Conservation (phyloP, 2,888 invertebrate genomes). For the Minunthozetes semirufus region DNA sequence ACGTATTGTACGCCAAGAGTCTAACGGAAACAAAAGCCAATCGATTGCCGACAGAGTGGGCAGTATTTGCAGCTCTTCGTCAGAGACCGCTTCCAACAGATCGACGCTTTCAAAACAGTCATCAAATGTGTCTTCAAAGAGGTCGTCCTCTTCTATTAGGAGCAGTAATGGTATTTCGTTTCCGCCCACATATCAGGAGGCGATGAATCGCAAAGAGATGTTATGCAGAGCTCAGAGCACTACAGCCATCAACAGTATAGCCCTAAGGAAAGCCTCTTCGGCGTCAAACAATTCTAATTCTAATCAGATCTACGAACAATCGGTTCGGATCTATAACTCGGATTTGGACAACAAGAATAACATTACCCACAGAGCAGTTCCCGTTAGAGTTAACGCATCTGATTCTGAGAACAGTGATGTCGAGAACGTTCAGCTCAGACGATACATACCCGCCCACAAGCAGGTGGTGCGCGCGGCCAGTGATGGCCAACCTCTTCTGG, state of each 20-base stretch:
- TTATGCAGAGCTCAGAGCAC: slow-evolving; percentile 40
- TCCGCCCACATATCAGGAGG: slow-evolving; percentile 46
- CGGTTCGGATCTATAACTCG: slow-evolving; percentile 41
- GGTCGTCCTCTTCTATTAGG: slow-evolving; percentile 35
- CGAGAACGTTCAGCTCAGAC: neutral
- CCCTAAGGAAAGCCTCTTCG: slow-evolving; percentile 26
- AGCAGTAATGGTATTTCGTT: neutral
- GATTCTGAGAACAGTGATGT: slow-evolving; percentile 28
- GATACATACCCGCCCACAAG: neutral
- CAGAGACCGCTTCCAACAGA: slow-evolving; percentile 39
- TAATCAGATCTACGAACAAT: slow-evolving; percentile 44
- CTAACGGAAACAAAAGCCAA: neutral
- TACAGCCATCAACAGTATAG: neutral
- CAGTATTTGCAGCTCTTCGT: slow-evolving; percentile 41
- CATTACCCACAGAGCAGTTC: slow-evolving; percentile 37
- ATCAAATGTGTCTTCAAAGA: slow-evolving; percentile 23
- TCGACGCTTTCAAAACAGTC: slow-evolving; percentile 31
- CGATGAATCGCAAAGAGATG: slow-evolving; percentile 43
- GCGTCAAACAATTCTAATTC: slow-evolving; percentile 43
- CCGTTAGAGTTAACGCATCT: slow-evolving; percentile 36
- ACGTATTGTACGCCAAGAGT: neutral
- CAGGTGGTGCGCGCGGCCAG: slow-evolving; percentile 16
- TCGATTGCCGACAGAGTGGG: slow-evolving; percentile 39
- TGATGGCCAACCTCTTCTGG: neutral
- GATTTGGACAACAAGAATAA: slow-evolving; percentile 37